Evolutionary conservation across 1,140 invertebrate genomes (phyloP), one percentile per base, ranked within the genome.

Genomic region (Pararge aegeria): DNA sequence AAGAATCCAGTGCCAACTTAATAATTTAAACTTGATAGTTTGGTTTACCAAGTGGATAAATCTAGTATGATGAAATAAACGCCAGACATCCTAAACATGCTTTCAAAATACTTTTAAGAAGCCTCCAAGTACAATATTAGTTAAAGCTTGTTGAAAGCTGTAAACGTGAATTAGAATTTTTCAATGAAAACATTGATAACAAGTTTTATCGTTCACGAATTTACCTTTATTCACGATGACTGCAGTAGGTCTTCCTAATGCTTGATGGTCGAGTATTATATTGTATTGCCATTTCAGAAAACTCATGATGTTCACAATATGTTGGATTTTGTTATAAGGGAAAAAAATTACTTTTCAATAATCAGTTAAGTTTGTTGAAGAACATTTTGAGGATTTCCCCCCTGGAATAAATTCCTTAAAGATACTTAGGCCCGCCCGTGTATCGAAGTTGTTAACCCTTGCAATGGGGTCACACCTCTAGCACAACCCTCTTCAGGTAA

Each of bases 401-500:
- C 84, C 84, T 83, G 71, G 87, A 89, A 83, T 86, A 89, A 89
- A 84, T 71, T 82, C 84, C 82, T 85, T 86, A 78, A 89, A 85
- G 74, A 80, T 86, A 87, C 80, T 85, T 87, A 87, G 84, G 87
- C 87, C 87, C 87, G 84, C 84, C 80, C 83, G 80, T 88, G 83
- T 89, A 86, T 85, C 77, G 87, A 84, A 89, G 87, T 90, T 88
- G 89, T 89, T 90, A 87, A 90, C 89, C 90, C 89, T 89, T 90
- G 87, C 78, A 87, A 87, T 86, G 81, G 87, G 89, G 87, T 87
- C 85, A 87, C 86, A 90, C 88, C 89, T 91, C 90, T 90, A 89
- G 86, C 84, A 90, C 87, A 86, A 91, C 87, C 88, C 90, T 91
- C 90, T 90, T 90, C 80, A 89, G 87, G 87, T 86, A 90, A 91